Percentiles rank a stretch among this genome's conserved stretches.
phyloP scores from a whole-genome alignment of 2,113 vertebrate species.

The Hippotragus niger region DNA sequence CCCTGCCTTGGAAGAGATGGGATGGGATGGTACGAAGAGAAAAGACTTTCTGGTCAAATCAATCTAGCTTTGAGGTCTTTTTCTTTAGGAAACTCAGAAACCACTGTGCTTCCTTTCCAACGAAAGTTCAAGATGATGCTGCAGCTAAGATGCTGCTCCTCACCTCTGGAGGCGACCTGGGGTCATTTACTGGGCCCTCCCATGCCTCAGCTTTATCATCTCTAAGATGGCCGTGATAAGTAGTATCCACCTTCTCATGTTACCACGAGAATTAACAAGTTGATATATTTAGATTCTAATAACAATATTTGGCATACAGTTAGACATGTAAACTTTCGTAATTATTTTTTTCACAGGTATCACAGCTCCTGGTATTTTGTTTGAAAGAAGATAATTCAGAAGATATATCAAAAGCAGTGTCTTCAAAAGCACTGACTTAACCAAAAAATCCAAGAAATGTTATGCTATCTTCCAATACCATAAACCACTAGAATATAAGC shows the following conservation, averaged over 20 bases:
- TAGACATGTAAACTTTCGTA: neutral
- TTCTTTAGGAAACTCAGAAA: neutral
- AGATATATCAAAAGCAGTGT: neutral
- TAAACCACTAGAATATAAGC: neutral
- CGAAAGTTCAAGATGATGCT: neutral
- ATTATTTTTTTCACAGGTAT: neutral
- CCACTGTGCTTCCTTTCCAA: neutral
- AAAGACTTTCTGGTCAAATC: neutral
- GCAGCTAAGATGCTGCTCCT: neutral
- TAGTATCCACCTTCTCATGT: neutral
- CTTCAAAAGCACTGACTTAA: neutral
- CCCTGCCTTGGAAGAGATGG: neutral
- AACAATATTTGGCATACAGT: neutral
- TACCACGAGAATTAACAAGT: neutral
- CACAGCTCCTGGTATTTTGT: neutral
- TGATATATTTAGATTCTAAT: neutral
- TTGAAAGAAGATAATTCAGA: neutral
- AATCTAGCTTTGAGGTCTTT: neutral
- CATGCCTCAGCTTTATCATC: neutral
- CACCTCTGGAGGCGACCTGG: neutral
- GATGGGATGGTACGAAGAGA: too few relatives aligned
- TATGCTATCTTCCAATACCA: neutral
- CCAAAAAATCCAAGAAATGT: neutral
- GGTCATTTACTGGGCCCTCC: neutral
- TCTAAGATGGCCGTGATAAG: neutral